These are phyloP conservation scores for Nothocercus julius DNA, from an alignment of 2,113 vertebrate species.

Conservation along the genomic window DNA sequence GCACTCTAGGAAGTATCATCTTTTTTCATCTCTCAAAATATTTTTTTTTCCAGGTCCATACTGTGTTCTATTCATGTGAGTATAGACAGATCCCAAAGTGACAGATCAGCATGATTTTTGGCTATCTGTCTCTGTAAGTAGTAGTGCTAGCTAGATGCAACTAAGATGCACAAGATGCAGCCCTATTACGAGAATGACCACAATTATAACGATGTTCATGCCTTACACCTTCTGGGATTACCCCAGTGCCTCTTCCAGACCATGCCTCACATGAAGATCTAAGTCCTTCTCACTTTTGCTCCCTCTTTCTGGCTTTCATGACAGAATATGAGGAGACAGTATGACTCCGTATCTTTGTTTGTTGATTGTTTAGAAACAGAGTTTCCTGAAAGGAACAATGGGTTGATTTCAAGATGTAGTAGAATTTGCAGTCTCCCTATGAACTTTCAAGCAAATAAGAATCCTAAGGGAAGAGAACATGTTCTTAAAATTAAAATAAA, in stretches of 20 bases:
- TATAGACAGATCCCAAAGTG: not conserved
- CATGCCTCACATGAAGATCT: not conserved
- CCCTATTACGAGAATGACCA: not conserved
- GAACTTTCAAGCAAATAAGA: not conserved
- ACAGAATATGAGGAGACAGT: not conserved
- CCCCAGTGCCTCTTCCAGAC: not conserved
- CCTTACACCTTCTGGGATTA: not conserved
- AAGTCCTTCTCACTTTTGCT: not conserved
- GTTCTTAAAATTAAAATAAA: not conserved
- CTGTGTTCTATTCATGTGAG: not conserved
- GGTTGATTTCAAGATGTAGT: not conserved
- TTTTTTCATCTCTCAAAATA: not conserved
- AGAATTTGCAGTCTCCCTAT: not conserved
- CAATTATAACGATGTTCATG: not conserved
- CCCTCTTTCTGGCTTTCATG: not conserved
- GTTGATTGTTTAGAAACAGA: not conserved
- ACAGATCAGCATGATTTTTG: not conserved
- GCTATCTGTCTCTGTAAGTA: not conserved
- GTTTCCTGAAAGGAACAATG: not conserved
- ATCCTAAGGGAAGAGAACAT: not conserved
- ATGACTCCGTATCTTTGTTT: not conserved
- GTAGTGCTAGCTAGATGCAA: not conserved
- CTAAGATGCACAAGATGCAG: not conserved
- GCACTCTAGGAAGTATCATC: not conserved
- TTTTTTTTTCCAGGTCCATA: not conserved